Evolutionary conservation across 2,888 invertebrate species (phyloP), one percentile per base, ranked within the genome.

Genomic region (Drosophila helvetica): DNA sequence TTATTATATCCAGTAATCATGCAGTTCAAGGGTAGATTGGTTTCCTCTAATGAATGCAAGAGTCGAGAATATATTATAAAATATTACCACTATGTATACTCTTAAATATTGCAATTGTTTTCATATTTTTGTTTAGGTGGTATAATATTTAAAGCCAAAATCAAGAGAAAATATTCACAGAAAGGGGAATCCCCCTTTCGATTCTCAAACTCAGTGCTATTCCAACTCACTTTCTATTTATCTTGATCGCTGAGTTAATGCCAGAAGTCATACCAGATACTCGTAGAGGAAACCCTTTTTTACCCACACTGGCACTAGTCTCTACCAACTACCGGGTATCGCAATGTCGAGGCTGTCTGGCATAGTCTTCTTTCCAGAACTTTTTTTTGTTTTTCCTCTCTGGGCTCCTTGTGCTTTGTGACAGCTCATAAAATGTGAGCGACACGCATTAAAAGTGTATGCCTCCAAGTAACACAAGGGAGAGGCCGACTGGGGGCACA

Each of bases 381-480:
- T 38, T 38, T n/a, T 38, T 38, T n/a, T 38, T 52, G 67, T 68
- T 71, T 75, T 85, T 69, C 54, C 69, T 77, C 71, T 75, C 74
- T 66, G 82, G 74, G 38, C 51, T 54, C 61, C 74, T 76, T 82
- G 77, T 77, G 88, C 75, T 80, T 83, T 87, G 89, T 81, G 89
- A 87, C 85, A 85, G 89, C 85, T 85, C 85, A 85, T 85, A 88
- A 85, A 88, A 85, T 86, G 83, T 74, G 79, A 88, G 79, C 85
- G 85, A 88, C 81, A 86, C 89, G 87, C 85, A 88, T 88, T 85
- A 85, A 86, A 79, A 76, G 60, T 77, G 69, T 75, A 66, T 65
- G 69, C 69, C 69, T 70, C 55, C 58, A 66, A 59, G 18, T 45
- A 52, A 43, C 38, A 38, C 46, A 46, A 46, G 48, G 38, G 38